Evolutionary conservation across 2,113 vertebrate species (phyloP).

Genomic region (Misgurnus mizolepis): DNA sequence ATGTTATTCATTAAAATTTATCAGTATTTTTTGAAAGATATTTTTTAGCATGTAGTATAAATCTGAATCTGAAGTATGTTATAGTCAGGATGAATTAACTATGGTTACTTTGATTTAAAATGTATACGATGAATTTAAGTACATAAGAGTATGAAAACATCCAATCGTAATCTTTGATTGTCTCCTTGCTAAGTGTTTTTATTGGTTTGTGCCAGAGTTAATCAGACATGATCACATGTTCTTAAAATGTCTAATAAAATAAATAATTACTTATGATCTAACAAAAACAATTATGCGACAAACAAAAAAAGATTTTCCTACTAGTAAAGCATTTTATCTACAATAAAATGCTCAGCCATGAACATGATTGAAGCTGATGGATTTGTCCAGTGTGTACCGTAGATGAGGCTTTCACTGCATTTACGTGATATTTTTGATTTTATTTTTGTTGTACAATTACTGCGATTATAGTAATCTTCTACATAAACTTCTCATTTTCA

Average conservation of each 20-base stretch:
- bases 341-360: not conserved
- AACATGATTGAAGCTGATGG: conserved; percentile 19
- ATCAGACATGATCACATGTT: conserved; percentile 26
- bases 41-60: not conserved
- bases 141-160: conserved; percentile 1
- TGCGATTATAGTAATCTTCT: too few relatives aligned
- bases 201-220: conserved; percentile 26
- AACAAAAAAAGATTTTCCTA: too few relatives aligned
- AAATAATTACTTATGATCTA: not conserved
- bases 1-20: conserved; percentile 3
- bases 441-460: too few relatives aligned
- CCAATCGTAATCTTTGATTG: conserved; percentile 28
- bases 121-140: not conserved
- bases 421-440: not conserved
- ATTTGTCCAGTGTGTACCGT: conserved; percentile 19
- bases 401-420: conserved; percentile 49
- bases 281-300: too few relatives aligned
- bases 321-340: too few relatives aligned
- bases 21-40: not conserved
- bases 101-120: not conserved
- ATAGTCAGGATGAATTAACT: not conserved
- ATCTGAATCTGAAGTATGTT: too few relatives aligned
- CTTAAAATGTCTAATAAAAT: not conserved
- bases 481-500: not conserved
- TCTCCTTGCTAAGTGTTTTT: conserved; percentile 31